These are phyloP conservation scores for Chaetura pelagica DNA, from an alignment of 2,113 vertebrate species.

Conservation along the genomic window DNA sequence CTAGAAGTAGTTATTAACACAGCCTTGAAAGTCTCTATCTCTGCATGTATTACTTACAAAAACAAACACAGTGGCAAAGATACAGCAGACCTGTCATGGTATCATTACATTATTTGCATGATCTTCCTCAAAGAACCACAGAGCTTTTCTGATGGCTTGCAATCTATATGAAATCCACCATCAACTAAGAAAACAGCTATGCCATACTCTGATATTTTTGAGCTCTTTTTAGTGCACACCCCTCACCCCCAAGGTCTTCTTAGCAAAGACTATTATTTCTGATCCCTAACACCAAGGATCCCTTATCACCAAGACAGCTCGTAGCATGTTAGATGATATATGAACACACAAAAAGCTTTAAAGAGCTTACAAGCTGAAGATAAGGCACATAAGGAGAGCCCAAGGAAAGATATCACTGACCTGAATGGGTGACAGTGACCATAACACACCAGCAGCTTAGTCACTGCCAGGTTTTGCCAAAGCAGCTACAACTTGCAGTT, in stretches of 20 bases:
- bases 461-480: not conserved
- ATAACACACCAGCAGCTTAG: not conserved
- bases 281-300: not conserved
- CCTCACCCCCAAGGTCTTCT: not conserved
- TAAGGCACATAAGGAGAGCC: not conserved
- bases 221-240: not conserved
- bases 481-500: not conserved
- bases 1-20: not conserved
- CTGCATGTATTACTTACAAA: not conserved
- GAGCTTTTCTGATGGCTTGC: not conserved
- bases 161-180: not conserved
- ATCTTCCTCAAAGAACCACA: not conserved
- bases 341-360: not conserved
- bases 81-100: fast-evolving
- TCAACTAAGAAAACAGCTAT: not conserved
- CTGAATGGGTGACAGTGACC: fast-evolving
- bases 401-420: not conserved
- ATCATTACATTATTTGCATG: not conserved
- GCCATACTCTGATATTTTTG: not conserved
- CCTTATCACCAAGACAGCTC: not conserved
- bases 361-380: not conserved
- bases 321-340: not conserved
- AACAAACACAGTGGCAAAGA: not conserved
- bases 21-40: not conserved
- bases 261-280: not conserved